Conservation (phyloP, 1,140 invertebrate genomes). For the Drosophila nigrodunni region DNA sequence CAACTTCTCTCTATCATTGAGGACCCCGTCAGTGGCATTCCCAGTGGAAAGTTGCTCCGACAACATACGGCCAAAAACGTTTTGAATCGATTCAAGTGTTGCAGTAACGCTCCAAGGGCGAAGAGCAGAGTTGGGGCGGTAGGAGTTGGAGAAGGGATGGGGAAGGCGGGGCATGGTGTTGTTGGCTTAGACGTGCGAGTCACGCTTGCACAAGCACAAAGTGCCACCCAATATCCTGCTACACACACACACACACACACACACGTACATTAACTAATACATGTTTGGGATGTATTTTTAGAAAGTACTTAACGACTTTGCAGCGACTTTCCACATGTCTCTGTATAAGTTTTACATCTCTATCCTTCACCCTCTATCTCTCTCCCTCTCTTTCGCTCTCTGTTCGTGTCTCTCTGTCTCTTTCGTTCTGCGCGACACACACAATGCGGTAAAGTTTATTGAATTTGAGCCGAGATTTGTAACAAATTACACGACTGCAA, state of each 20-base stretch:
- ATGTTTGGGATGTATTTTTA: conserved; percentile 69
- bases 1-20: neutral
- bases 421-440: conserved; percentile 22
- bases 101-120: conserved; percentile 38
- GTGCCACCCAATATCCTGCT: conserved; percentile 58
- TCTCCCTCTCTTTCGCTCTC: neutral
- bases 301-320: conserved; percentile 80
- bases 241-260: conserved; percentile 33
- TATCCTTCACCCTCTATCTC: neutral
- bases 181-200: conserved; percentile 55
- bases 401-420: neutral
- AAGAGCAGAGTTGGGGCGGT: neutral
- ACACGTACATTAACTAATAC: conserved; percentile 45
- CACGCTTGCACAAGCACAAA: conserved; percentile 64
- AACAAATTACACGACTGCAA: conserved; percentile 75
- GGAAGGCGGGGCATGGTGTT: neutral
- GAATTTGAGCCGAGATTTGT: conserved; percentile 80
- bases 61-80: conserved; percentile 57
- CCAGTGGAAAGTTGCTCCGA: conserved; percentile 51
- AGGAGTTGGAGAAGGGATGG: neutral
- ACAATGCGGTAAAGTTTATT: conserved; percentile 76
- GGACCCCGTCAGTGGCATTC: conserved; percentile 14
- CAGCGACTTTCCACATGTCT: conserved; percentile 36
- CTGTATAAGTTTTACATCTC: conserved; percentile 22
- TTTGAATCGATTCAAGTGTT: conserved; percentile 77